These are phyloP conservation scores for Drosophila quinaria DNA, from an alignment of 2,888 invertebrate species.

Conservation along the genomic window DNA sequence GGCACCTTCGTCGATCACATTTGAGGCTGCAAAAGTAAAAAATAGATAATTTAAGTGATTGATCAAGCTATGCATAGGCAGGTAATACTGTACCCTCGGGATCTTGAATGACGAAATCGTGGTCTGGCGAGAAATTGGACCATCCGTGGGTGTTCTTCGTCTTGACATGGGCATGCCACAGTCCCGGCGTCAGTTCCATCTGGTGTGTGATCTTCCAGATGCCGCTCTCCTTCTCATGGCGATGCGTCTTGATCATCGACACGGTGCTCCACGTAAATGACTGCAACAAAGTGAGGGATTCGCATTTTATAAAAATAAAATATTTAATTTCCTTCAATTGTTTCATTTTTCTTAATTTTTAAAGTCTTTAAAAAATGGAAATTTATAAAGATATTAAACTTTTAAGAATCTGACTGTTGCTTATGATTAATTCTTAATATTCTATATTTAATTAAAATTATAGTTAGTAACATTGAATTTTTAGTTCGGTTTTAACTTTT, in stretches of 20 bases:
- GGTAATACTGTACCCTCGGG: constrained; percentile 48
- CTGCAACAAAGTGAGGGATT: constrained; percentile 47
- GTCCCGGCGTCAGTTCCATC: constrained; percentile 80
- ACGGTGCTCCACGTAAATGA: constrained; percentile 82
- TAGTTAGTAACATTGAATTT: no score
- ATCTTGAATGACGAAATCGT: constrained; percentile 72
- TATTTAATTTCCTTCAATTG: no score
- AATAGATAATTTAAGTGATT: not conserved
- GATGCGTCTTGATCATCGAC: constrained; percentile 78
- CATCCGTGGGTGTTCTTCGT: constrained; percentile 83
- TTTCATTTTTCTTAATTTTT: no score
- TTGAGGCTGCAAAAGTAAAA: constrained; percentile 24
- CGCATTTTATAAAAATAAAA: no score
- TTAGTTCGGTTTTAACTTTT: no score
- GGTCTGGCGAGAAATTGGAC: constrained; percentile 82
- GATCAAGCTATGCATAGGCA: not conserved
- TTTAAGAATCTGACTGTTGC: no score
- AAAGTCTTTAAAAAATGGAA: no score
- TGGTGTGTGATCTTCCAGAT: constrained; percentile 84
- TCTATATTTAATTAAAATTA: no score
- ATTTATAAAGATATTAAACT: no score
- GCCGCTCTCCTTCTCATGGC: constrained; percentile 75
- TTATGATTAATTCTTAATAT: no score
- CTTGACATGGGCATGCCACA: constrained; percentile 83
- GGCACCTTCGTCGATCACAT: constrained; percentile 37